Base-by-base conservation (phyloP, 2,113 vertebrate species). In the Urocynchramus pylzowi region DNA sequence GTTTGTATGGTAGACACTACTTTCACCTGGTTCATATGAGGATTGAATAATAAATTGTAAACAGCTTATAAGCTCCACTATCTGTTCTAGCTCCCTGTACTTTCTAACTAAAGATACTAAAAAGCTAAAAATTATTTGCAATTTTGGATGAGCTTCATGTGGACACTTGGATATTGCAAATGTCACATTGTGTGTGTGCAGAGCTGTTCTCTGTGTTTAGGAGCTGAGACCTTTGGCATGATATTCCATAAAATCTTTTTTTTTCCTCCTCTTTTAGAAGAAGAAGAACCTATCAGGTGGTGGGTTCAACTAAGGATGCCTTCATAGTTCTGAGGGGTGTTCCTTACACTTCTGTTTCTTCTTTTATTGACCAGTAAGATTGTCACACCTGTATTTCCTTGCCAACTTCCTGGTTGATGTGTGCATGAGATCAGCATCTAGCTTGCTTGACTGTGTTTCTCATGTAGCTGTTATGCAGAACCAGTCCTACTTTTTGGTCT, bases 341-440 rank as follows among this genome's bases (percentile, higher is more conserved):
- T 92, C 2, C 2, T 84, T 83, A 54, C 26, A 75, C 16, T 74
- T 26, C 3, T 4, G 2, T 79, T 93, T 89, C 44, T 86, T 81
- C 47, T 78, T 64, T 78, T 30, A 1, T 30, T 39, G n/a, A 63
- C 79, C 75, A 80, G 53, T 89, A 20, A 80, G 75, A 17, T 73
- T 75, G 61, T 64, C 6, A 5, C 87, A 90, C 75, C n/a, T 95
- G 59, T 95, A 88, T 44, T 93, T 94, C 26, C 49, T 52, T 85
- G 73, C 50, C 81, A 78, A 6, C 54, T 89, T 95, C 87, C 64
- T 90, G 89, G 89, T 78, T 74, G 67, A 53, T 84, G 30, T 79
- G 81, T 78, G 73, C 39, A 33, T 30, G 73, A 14, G 37, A 79
- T 79, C 88, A 91, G 82, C 45, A 76, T 63, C 33, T 19, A 59